These are phyloP conservation scores for Poliocrania exsul DNA, from an alignment of 2,797 vertebrate species.

Conservation along the genomic window DNA sequence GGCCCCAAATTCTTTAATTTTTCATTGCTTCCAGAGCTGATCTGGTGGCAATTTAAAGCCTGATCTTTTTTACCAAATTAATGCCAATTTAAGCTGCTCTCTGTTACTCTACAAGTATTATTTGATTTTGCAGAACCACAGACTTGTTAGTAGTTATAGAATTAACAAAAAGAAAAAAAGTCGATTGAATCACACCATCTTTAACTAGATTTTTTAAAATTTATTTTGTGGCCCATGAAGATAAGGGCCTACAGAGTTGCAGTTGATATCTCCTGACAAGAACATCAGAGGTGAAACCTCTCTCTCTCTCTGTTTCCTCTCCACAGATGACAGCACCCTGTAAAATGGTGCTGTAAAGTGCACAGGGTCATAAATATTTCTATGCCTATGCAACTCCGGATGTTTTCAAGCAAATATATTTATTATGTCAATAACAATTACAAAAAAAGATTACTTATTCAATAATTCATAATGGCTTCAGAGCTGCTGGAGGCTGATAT, in stretches of 20 bases:
- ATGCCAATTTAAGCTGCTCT: background rate
- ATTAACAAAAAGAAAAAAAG: background rate
- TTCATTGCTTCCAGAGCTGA: background rate
- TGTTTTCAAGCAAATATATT: constrained; percentile 55
- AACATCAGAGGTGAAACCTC: background rate
- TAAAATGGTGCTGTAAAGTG: constrained; percentile 22
- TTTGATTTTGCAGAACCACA: background rate
- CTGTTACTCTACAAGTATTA: background rate
- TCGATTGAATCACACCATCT: background rate
- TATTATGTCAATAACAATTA: constrained; percentile 50
- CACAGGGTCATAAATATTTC: constrained; percentile 37
- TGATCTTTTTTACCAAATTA: background rate
- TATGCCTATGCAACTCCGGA: background rate
- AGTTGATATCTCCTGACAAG: background rate
- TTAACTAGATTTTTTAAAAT: background rate
- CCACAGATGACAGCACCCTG: background rate
- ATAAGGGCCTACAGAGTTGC: background rate
- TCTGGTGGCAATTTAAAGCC: background rate
- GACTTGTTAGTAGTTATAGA: background rate
- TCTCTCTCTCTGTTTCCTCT: background rate
- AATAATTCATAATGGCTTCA: constrained; percentile 56
- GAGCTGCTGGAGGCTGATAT: background rate
- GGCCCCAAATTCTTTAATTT: background rate
- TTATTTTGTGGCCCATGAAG: background rate
- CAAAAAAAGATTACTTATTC: constrained; percentile 57